Conservation (phyloP, 2,797 vertebrate genomes). For the Halcyon leucocephala region DNA sequence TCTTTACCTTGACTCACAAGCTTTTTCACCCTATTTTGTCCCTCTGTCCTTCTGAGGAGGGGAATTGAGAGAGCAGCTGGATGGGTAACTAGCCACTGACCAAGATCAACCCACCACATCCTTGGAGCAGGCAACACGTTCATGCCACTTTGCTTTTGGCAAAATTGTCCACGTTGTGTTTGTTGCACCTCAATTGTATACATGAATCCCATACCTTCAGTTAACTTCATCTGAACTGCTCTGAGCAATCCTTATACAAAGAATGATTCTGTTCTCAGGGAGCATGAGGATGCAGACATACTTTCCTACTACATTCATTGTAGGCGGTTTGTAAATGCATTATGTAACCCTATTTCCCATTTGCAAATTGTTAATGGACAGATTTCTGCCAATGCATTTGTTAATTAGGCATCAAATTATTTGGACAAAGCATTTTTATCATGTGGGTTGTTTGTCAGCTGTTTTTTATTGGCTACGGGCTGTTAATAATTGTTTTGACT, state of each 20-base stretch:
- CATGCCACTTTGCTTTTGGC: not conserved
- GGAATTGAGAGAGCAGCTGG: not conserved
- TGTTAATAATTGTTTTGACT: constrained; percentile 18
- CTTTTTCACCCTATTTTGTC: not conserved
- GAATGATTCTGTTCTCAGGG: not conserved
- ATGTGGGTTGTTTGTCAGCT: not conserved
- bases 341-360: not conserved
- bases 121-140: not conserved
- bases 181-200: not conserved
- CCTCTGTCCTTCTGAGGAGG: not conserved
- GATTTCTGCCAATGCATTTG: not conserved
- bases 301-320: not conserved
- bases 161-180: not conserved
- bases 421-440: not conserved
- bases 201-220: not conserved
- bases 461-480: not conserved
- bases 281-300: not conserved
- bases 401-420: not conserved
- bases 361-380: not conserved
- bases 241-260: not conserved
- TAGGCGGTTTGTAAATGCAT: not conserved
- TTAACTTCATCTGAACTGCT: not conserved
- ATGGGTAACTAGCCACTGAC: not conserved
- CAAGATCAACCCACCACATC: not conserved
- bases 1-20: not conserved